These are phyloP conservation scores for Erebia epiphron DNA, from an alignment of 2,888 invertebrate genomes.

Conservation along the genomic window DNA sequence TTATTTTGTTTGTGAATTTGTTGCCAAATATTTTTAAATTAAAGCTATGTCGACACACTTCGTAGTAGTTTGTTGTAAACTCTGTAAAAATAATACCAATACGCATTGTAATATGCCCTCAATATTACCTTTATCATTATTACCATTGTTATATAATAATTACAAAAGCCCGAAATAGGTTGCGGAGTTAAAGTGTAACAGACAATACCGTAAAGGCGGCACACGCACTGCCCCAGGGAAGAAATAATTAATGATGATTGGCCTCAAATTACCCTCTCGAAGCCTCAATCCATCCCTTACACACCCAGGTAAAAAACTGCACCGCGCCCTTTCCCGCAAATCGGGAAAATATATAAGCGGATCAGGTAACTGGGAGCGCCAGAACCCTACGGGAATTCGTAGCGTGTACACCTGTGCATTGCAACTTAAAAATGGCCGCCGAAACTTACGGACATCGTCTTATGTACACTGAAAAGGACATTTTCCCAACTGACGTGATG, in stretches of 20 bases:
- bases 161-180: conserved; percentile 48
- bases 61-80: neutral
- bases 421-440: conserved; percentile 64
- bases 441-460: conserved; percentile 80
- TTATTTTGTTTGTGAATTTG: no score
- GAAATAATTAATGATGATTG: conserved; percentile 82
- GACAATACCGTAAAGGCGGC: conserved; percentile 61
- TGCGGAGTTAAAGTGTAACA: conserved; percentile 53
- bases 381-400: conserved; percentile 71
- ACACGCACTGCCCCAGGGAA: conserved; percentile 69
- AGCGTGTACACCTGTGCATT: conserved; percentile 60
- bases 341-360: conserved; percentile 73
- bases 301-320: conserved; percentile 46
- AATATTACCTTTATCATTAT: conserved; percentile 10
- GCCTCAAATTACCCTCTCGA: conserved; percentile 79
- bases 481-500: conserved; percentile 73
- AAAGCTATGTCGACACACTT: no score
- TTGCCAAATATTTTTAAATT: no score
- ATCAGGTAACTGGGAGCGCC: conserved; percentile 69
- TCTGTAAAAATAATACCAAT: neutral
- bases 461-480: conserved; percentile 72
- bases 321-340: conserved; percentile 60
- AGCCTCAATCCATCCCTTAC: conserved; percentile 58
- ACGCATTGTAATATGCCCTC: conserved; percentile 2
- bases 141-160: conserved; percentile 36